Percentiles rank a stretch among this genome's conserved stretches.
phyloP scores from a whole-genome alignment of 2,888 invertebrate genomes.

The Stramonita haemastoma region DNA sequence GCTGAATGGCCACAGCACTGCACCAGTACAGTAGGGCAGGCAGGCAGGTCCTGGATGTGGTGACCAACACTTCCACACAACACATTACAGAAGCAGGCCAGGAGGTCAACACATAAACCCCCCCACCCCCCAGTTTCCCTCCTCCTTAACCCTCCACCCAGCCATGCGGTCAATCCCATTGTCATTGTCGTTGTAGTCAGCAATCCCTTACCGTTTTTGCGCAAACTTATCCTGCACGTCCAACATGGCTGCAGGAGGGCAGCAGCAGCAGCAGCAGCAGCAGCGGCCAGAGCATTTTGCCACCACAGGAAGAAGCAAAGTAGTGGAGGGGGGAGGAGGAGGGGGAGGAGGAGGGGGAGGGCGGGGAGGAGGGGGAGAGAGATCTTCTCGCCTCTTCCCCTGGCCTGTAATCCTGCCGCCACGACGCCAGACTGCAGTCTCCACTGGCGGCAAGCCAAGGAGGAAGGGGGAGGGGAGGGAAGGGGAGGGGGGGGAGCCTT shows the following conservation, averaged over 20 bases:
- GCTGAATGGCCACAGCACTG: background rate
- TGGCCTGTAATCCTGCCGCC: constrained; percentile 33
- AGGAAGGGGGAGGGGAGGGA: background rate
- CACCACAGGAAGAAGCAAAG: background rate
- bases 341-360: background rate
- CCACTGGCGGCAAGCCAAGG: constrained; percentile 29
- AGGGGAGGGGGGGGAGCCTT: background rate
- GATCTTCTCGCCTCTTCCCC: constrained; percentile 25
- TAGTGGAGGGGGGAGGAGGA: background rate
- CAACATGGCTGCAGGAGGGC: constrained; percentile 34
- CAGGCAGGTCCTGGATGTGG: background rate
- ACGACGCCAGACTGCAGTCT: constrained; percentile 5
- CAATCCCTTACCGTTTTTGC: constrained; percentile 28
- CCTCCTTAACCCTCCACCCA: background rate
- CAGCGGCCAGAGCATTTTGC: constrained; percentile 14
- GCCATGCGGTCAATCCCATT: background rate
- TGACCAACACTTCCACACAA: background rate
- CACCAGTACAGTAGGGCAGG: background rate
- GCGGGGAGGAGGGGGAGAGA: background rate
- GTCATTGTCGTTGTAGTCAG: background rate
- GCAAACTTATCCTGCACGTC: constrained; percentile 30
- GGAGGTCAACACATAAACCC: background rate
- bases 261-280: constrained; percentile 24
- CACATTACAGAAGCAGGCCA: background rate
- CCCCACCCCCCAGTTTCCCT: background rate